phyloP scores from a whole-genome alignment of 1,140 invertebrate genomes.

The Cyclargus thomasi region DNA sequence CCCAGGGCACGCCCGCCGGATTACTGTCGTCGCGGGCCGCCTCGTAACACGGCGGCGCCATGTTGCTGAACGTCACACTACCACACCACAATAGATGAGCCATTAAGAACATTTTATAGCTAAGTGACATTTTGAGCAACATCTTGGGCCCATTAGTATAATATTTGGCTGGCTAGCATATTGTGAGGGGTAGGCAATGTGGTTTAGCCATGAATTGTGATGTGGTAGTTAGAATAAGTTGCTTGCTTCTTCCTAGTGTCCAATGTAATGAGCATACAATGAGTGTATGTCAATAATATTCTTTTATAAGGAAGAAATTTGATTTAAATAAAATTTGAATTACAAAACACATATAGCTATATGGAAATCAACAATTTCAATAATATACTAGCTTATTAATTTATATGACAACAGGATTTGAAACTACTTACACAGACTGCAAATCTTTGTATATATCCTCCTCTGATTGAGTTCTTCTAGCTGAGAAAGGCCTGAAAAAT shows the following conservation, averaged over 20 bases:
- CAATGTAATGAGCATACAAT: too few relatives aligned
- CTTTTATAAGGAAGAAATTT: too few relatives aligned
- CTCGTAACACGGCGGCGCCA: constrained; percentile 42
- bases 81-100: neutral
- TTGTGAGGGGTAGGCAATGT: too few relatives aligned
- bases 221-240: too few relatives aligned
- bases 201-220: too few relatives aligned
- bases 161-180: too few relatives aligned
- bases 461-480: constrained; percentile 83
- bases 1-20: constrained; percentile 73
- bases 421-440: constrained; percentile 80
- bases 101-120: neutral
- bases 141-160: neutral
- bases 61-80: constrained; percentile 44
- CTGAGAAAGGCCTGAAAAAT: constrained; percentile 81
- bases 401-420: neutral
- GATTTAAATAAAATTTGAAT: too few relatives aligned
- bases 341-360: too few relatives aligned
- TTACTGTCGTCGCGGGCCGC: constrained; percentile 32
- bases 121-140: neutral
- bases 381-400: neutral
- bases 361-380: too few relatives aligned
- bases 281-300: too few relatives aligned
- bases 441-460: constrained; percentile 90
- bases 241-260: too few relatives aligned